A percentile compares a stretch with the other conserved stretches of the same genome.
Conservation (phyloP, 2,888 invertebrate genomes). For the Philhelius pedissequus region DNA sequence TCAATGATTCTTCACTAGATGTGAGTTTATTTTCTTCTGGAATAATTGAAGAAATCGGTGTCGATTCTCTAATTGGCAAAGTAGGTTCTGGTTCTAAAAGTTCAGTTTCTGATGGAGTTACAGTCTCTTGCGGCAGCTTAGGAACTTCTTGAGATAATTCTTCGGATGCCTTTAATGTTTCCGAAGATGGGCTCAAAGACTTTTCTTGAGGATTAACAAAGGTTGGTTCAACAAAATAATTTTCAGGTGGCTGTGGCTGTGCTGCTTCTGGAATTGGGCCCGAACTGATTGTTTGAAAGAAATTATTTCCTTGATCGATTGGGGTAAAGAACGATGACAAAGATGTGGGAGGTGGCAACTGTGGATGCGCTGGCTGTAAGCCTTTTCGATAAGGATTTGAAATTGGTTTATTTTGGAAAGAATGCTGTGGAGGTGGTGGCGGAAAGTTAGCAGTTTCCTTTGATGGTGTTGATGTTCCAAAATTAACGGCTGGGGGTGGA, state of each 20-base stretch:
- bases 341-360: conserved; percentile 10
- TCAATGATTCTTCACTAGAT: not conserved
- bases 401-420: conserved; percentile 21
- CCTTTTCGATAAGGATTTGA: conserved; percentile 55
- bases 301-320: conserved; percentile 9
- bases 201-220: not conserved
- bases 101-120: not conserved
- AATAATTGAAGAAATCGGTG: not conserved
- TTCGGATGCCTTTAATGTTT: not conserved
- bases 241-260: not conserved
- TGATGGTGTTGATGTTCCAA: conserved; percentile 6
- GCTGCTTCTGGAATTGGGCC: not conserved
- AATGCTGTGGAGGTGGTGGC: conserved; percentile 57
- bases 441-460: conserved; percentile 62
- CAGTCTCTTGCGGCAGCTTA: not conserved
- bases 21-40: not conserved
- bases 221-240: not conserved
- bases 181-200: not conserved
- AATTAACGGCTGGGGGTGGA: conserved; percentile 35
- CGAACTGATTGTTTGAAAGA: conserved; percentile 4
- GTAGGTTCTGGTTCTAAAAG: not conserved
- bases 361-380: conserved; percentile 28
- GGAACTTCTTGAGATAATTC: not conserved
- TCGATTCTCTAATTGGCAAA: not conserved
- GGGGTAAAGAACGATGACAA: conserved; percentile 41